A percentile compares a stretch with the other conserved stretches of the same genome.
Conservation (phyloP, 2,888 invertebrate genomes). For the Catonia carolina region DNA sequence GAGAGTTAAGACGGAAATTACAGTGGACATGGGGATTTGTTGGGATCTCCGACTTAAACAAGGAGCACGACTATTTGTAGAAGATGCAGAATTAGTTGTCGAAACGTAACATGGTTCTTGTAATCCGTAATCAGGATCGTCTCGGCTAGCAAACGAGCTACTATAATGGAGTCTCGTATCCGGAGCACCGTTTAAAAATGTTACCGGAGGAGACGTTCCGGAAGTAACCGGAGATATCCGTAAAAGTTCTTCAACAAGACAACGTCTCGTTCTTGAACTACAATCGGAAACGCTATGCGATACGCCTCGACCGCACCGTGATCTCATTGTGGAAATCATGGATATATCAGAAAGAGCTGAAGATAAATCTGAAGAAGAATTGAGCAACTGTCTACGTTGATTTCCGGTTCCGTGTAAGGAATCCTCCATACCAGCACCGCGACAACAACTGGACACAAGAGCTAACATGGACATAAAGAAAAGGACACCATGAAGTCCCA, state of each 20-base stretch:
- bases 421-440: neutral
- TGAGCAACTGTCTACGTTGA: slow-evolving; percentile 29
- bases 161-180: slow-evolving; percentile 14
- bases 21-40: slow-evolving; percentile 43
- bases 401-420: slow-evolving; percentile 11
- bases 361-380: slow-evolving; percentile 34
- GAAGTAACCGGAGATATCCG: slow-evolving; percentile 20
- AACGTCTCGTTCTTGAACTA: slow-evolving; percentile 23
- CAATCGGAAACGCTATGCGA: slow-evolving; percentile 28
- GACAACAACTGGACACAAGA: slow-evolving; percentile 41
- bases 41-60: slow-evolving; percentile 19
- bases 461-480: slow-evolving; percentile 45
- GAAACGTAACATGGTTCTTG: slow-evolving; percentile 32
- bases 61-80: slow-evolving; percentile 35
- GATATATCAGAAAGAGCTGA: slow-evolving; percentile 36
- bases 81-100: slow-evolving; percentile 34
- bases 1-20: slow-evolving; percentile 47
- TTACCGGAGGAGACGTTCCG: slow-evolving; percentile 24
- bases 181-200: slow-evolving; percentile 28
- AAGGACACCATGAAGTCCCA: slow-evolving; percentile 48
- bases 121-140: slow-evolving; percentile 22
- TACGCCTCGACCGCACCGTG: slow-evolving; percentile 26
- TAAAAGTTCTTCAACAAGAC: slow-evolving; percentile 28
- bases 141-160: slow-evolving; percentile 17
- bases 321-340: slow-evolving; percentile 33